Evolutionary conservation across 2,113 vertebrate genomes (phyloP).

Genomic region (Pseudopipra pipra): DNA sequence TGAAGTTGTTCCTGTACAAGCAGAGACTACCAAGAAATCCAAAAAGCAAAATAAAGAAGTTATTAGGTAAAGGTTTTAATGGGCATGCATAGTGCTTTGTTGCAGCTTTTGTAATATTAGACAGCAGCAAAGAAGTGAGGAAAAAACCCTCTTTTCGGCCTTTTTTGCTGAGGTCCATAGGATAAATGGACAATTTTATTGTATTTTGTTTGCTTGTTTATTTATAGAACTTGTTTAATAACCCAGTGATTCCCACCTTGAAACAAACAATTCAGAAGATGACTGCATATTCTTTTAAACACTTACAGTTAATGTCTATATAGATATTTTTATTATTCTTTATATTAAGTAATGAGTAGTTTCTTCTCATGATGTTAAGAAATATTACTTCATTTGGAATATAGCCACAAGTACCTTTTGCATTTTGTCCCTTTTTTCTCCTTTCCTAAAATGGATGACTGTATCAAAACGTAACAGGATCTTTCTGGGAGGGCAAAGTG

Average conservation of each 20-base stretch:
- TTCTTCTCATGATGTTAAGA: not conserved
- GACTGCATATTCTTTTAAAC: not conserved
- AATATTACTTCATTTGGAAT: not conserved
- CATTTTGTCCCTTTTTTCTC: not conserved
- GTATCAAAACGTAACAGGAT: not conserved
- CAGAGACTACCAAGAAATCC: slow-evolving; percentile 92
- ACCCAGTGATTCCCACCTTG: not conserved
- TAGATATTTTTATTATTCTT: not conserved
- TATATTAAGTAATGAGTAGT: not conserved
- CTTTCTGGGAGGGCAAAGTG: not conserved
- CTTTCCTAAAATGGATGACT: not conserved
- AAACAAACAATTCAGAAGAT: not conserved
- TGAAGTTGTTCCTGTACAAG: slow-evolving; percentile 85
- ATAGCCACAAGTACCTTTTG: not conserved
- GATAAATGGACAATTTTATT: not conserved
- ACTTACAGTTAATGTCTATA: not conserved
- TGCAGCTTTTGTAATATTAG: not conserved
- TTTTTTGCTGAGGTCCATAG: not conserved
- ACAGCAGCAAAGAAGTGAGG: not conserved
- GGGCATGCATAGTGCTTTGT: not conserved
- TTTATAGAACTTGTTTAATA: not conserved
- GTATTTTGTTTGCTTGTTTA: not conserved
- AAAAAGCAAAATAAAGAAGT: slow-evolving; percentile 93
- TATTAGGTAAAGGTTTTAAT: slow-evolving; percentile 80
- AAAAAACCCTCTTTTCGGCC: not conserved